Conservation (phyloP, 92 coral and sea anemone species). For the Phenganax subtilis region DNA sequence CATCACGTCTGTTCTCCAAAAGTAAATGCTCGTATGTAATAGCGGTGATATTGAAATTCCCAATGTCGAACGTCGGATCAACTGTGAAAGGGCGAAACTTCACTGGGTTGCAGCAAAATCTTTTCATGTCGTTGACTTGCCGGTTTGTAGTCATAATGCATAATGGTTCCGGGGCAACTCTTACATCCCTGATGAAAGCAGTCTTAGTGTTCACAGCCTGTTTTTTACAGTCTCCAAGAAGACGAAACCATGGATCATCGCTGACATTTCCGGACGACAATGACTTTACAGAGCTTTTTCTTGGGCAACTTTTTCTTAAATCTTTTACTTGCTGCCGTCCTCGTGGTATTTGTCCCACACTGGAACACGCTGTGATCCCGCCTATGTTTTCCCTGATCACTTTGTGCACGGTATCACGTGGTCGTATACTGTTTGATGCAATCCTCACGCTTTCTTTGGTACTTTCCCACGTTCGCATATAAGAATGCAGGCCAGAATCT, state of each 20-base stretch:
- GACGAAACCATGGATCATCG: neutral
- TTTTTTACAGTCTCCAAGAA: slow-evolving; percentile 44
- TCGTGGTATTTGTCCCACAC: slow-evolving; percentile 52
- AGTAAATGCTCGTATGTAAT: slow-evolving; percentile 56
- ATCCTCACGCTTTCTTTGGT: slow-evolving; percentile 23
- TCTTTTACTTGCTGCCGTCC: slow-evolving; percentile 49
- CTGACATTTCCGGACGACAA: slow-evolving; percentile 33
- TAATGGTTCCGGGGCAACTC: slow-evolving; percentile 42
- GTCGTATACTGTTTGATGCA: slow-evolving; percentile 9
- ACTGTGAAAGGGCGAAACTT: slow-evolving; percentile 49
- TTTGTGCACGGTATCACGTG: slow-evolving; percentile 32
- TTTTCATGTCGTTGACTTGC: slow-evolving; percentile 46
- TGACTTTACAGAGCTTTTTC: slow-evolving; percentile 3
- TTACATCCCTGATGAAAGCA: slow-evolving; percentile 48
- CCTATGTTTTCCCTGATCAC: slow-evolving; percentile 15
- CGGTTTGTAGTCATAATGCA: slow-evolving; percentile 30
- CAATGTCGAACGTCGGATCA: slow-evolving; percentile 48
- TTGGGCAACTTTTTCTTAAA: too few relatives aligned
- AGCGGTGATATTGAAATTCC: slow-evolving; percentile 51
- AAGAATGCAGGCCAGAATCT: neutral
- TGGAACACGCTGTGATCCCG: slow-evolving; percentile 42
- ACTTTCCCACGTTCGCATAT: slow-evolving; percentile 41
- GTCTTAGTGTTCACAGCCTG: slow-evolving; percentile 2
- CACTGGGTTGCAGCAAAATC: slow-evolving; percentile 50
- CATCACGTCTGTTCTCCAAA: slow-evolving; percentile 13